A percentile compares a stretch with the other conserved stretches of the same genome.
phyloP scores from a whole-genome alignment of 1,140 invertebrate genomes.

The Luehdorfia chinensis region DNA sequence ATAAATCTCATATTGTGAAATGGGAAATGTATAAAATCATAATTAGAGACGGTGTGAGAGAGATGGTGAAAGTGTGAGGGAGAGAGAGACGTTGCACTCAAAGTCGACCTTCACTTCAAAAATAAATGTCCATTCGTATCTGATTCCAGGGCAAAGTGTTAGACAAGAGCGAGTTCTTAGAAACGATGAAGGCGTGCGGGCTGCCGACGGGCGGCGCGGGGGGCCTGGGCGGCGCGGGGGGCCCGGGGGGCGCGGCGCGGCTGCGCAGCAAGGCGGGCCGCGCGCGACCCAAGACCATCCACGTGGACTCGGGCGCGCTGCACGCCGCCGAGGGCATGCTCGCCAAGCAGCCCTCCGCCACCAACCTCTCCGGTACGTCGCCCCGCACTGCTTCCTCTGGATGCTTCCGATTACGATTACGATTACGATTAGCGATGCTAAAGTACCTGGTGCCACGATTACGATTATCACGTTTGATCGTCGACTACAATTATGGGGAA shows the following conservation, averaged over 20 bases:
- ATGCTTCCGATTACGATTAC: too few relatives aligned
- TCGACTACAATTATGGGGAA: too few relatives aligned
- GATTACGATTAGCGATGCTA: too few relatives aligned
- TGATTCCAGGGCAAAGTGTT: conserved; percentile 82
- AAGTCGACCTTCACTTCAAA: too few relatives aligned
- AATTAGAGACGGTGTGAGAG: too few relatives aligned
- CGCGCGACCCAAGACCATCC: conserved; percentile 91
- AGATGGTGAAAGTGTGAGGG: too few relatives aligned
- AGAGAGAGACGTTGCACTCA: too few relatives aligned
- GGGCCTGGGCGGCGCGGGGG: conserved; percentile 35
- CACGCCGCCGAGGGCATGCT: conserved; percentile 86
- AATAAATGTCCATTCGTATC: too few relatives aligned
- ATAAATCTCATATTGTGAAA: too few relatives aligned
- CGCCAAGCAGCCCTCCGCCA: conserved; percentile 88
- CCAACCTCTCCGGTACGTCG: conserved; percentile 86
- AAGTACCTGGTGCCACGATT: too few relatives aligned
- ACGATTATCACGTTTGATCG: too few relatives aligned
- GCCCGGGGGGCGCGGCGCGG: conserved; percentile 47
- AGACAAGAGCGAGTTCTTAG: conserved; percentile 83
- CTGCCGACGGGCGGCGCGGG: conserved; percentile 24
- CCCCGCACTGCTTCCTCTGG: neutral
- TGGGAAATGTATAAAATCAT: too few relatives aligned
- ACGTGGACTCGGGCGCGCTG: conserved; percentile 87
- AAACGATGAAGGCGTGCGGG: conserved; percentile 75
- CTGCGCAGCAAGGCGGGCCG: conserved; percentile 52